Base-by-base conservation (phyloP, 1,140 invertebrate genomes). In the Chrysopa pallens region DNA sequence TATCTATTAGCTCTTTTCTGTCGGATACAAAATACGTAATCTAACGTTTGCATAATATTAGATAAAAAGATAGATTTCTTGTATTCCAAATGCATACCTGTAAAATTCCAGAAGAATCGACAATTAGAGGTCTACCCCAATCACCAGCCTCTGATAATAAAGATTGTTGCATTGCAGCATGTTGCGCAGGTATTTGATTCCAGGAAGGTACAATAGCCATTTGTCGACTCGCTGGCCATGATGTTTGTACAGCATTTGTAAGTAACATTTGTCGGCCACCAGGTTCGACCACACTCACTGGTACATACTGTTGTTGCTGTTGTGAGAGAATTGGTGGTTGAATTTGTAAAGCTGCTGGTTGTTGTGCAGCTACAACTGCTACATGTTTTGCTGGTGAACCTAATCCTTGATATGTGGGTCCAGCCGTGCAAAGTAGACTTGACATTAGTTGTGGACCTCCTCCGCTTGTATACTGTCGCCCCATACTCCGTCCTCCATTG, bases 201-300 rank as follows among this genome's bases (percentile, higher is more conserved):
- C 85, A 90, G 1, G 83, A 80, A n/a, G 84, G 84, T 36, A 88
- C 84, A 45, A 90, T 73, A 4, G 88, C 76, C 55, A 88, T 78
- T 54, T 85, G 83, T 47, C 78, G 77, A 38, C 75, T 74, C 29
- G 73, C 70, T 6, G 81, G 77, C 83, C 84, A 88, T 37, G 80
- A 80, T 12, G 77, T 78, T 61, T 84, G 78, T 8, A 84, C 78
- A 8, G 80, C 78, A 60, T 80, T 84, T 74, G 74, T 76, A 13
- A 78, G 52, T 15, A 80, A 54, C 76, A 80, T 79, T 56, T 78
- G 72, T 47, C 76, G 66, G 6, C 76, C 76, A 44, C 59, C 64
- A 36, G 68, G 69, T 62, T 90, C 86, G 29, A 90, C 81, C 72
- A 89, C 85, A n/a, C 85, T 88, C 5, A 89, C 85, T n/a, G 85